Conservation (phyloP, 2,113 vertebrate genomes). For the Ceratotherium simum region DNA sequence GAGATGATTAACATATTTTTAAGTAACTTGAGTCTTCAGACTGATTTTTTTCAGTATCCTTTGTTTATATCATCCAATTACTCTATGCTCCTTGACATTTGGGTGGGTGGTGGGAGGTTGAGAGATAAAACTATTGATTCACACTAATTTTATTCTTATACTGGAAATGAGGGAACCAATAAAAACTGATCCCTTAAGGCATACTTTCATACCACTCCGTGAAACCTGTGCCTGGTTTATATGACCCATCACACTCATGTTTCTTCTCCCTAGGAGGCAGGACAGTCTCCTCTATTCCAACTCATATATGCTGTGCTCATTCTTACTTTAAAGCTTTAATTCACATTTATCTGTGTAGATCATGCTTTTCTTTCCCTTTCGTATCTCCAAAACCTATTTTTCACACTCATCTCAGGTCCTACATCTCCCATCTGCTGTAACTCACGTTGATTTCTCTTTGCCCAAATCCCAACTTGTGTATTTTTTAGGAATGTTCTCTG, state of each 20-base stretch:
- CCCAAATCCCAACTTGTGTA: background rate
- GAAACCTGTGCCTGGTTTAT: background rate
- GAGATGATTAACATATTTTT: slow-evolving; percentile 27
- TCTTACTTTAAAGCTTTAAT: background rate
- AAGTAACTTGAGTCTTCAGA: slow-evolving; percentile 29
- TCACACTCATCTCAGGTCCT: background rate
- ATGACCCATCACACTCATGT: background rate
- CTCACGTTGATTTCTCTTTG: background rate
- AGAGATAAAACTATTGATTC: background rate
- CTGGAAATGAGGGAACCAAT: background rate
- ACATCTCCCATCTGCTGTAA: background rate
- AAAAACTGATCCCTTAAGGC: background rate
- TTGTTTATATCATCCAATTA: background rate
- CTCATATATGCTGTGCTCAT: background rate
- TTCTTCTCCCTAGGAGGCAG: background rate
- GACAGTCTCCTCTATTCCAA: background rate
- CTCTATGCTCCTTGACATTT: background rate
- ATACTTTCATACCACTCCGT: background rate
- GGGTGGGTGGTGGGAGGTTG: background rate
- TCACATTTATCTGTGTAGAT: background rate
- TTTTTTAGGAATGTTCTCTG: background rate
- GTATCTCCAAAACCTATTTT: background rate
- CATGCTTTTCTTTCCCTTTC: background rate
- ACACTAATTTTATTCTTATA: slow-evolving; percentile 14
- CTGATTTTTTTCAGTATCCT: background rate